phyloP scores from a whole-genome alignment of 2,888 invertebrate species.

The Ectobius pallidus region DNA sequence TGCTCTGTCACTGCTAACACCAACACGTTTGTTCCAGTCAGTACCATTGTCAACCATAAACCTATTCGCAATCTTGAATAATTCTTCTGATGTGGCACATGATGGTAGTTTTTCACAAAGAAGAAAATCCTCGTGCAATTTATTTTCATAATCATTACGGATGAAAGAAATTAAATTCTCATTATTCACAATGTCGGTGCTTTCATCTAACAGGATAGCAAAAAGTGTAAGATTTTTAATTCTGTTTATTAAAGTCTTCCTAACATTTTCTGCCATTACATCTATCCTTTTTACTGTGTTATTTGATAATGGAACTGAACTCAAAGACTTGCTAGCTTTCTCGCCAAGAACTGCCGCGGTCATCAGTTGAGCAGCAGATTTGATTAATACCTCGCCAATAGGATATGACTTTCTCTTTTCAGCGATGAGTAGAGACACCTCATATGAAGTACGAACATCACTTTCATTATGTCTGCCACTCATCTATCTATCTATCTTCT shows the following conservation, averaged over 20 bases:
- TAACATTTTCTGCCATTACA: too few relatives aligned
- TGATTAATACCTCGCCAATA: too few relatives aligned
- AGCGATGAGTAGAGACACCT: too few relatives aligned
- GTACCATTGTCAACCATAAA: too few relatives aligned
- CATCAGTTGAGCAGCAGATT: too few relatives aligned
- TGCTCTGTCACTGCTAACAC: not conserved
- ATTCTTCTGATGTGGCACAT: conserved; percentile 4
- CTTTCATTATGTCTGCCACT: not conserved
- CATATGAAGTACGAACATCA: too few relatives aligned
- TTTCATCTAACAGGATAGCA: not conserved
- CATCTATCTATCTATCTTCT: too few relatives aligned
- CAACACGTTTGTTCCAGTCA: conserved; percentile 2
- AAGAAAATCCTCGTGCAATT: conserved; percentile 5
- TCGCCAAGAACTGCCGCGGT: not conserved
- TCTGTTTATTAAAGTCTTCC: too few relatives aligned
- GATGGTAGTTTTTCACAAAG: not conserved
- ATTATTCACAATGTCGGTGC: conserved; percentile 1
- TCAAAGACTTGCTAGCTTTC: not conserved
- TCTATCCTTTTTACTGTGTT: too few relatives aligned
- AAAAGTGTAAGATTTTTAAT: conserved; percentile 1
- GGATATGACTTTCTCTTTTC: not conserved
- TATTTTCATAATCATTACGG: conserved; percentile 1
- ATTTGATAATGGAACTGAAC: too few relatives aligned
- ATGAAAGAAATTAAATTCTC: not conserved
- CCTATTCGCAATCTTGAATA: conserved; percentile 6